These are phyloP conservation scores for Cremastinae sp. DNA, from an alignment of 2,888 invertebrate genomes.

Conservation along the genomic window DNA sequence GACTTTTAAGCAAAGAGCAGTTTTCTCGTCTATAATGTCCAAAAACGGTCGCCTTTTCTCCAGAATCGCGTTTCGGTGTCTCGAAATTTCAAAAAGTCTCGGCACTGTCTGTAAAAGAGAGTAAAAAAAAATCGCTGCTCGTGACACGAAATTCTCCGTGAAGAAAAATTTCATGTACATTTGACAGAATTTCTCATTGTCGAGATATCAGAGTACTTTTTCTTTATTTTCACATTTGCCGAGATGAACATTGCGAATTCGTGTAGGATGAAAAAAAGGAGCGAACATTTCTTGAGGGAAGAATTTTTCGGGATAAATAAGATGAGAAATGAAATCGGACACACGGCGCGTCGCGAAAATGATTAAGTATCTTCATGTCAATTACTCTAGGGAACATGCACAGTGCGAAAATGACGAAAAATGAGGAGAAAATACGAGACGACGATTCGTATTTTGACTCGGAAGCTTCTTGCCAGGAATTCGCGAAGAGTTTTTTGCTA, in stretches of 20 bases:
- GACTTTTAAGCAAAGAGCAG: constrained; percentile 59
- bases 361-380: constrained; percentile 89
- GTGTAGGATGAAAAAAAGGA: neutral
- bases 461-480: constrained; percentile 61
- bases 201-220: neutral
- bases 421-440: too few species aligned
- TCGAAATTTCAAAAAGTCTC: neutral
- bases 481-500: constrained; percentile 63
- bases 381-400: constrained; percentile 90
- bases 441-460: constrained; percentile 61
- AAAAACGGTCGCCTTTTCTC: constrained; percentile 47
- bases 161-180: neutral
- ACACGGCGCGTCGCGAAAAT: constrained; percentile 67
- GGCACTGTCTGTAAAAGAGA: too few species aligned
- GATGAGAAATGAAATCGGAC: constrained; percentile 30
- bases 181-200: neutral
- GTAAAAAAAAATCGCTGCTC: constrained; percentile 44
- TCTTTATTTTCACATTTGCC: constrained; percentile 7
- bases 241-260: constrained; percentile 9
- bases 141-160: neutral
- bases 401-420: constrained; percentile 56
- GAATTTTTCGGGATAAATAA: neutral
- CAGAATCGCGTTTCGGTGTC: constrained; percentile 31
- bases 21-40: constrained; percentile 58
- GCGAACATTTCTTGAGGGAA: too few species aligned